These are phyloP conservation scores for Lytechinus variegatus DNA, from an alignment of 35 echinoderm and acorn worm species.

Conservation along the genomic window DNA sequence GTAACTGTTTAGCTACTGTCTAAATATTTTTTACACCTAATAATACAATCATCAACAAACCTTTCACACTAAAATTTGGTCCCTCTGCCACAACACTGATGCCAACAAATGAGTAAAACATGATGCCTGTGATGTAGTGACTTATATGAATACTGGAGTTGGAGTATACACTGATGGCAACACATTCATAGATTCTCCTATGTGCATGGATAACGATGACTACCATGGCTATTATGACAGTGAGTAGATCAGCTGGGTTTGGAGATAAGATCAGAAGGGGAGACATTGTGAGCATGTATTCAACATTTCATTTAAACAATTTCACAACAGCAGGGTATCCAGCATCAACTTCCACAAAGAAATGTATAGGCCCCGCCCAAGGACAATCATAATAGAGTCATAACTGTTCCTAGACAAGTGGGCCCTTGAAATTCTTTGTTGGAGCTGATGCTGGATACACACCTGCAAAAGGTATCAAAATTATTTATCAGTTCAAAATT, in stretches of 20 bases:
- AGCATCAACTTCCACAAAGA: too few species aligned
- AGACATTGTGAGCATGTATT: not conserved
- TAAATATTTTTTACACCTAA: too few species aligned
- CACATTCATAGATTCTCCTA: conserved; percentile 75
- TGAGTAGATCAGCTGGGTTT: conserved; percentile 64
- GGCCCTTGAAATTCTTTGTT: too few species aligned
- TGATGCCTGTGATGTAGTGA: conserved; percentile 81
- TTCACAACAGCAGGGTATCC: too few species aligned
- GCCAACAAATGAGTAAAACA: conserved; percentile 71
- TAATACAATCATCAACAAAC: conserved; percentile 34
- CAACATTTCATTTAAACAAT: too few species aligned
- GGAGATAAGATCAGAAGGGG: not conserved
- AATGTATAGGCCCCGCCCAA: too few species aligned
- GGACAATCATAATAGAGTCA: too few species aligned
- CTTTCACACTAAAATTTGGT: conserved; percentile 64
- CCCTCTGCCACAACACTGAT: conserved; percentile 74
- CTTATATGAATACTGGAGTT: conserved; percentile 86
- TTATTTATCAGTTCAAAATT: too few species aligned
- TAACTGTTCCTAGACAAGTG: too few species aligned
- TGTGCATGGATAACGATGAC: conserved; percentile 73
- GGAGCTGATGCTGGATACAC: too few species aligned
- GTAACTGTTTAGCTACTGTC: too few species aligned
- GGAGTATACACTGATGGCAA: conserved; percentile 80
- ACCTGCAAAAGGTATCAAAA: too few species aligned
- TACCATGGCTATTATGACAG: conserved; percentile 61